A percentile compares a stretch with the other conserved stretches of the same genome.
Evolutionary conservation across 1,140 invertebrate species (phyloP).

Genomic region (Atta colombica): DNA sequence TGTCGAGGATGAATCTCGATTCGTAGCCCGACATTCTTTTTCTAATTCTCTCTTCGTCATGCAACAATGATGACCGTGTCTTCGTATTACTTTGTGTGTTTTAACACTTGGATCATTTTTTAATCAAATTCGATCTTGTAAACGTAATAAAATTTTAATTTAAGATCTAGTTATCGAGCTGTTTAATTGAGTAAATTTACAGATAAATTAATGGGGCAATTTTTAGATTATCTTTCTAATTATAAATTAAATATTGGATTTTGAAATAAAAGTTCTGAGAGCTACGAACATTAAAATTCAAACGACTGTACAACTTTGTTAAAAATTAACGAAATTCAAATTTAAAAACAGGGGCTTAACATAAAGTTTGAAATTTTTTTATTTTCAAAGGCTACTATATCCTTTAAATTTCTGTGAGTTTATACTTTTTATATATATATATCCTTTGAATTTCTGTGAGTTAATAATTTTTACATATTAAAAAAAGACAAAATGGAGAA

Average conservation of each 20-base stretch:
- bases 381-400: no score
- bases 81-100: not conserved
- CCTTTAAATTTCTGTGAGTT: no score
- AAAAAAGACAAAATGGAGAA: no score
- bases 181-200: not conserved
- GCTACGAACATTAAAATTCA: not conserved
- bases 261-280: not conserved
- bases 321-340: no score
- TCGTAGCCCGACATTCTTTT: not conserved
- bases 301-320: no score
- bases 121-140: not conserved
- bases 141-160: not conserved
- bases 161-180: not conserved
- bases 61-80: constrained; percentile 14
- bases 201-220: not conserved
- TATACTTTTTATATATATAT: no score
- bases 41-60: not conserved
- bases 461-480: no score
- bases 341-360: no score
- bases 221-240: not conserved
- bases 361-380: no score
- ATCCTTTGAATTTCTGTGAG: no score
- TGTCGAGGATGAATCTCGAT: constrained; percentile 34
- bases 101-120: not conserved
- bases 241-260: not conserved